Base-by-base conservation (phyloP, 2,113 vertebrate species). In the Catagonus wagneri region DNA sequence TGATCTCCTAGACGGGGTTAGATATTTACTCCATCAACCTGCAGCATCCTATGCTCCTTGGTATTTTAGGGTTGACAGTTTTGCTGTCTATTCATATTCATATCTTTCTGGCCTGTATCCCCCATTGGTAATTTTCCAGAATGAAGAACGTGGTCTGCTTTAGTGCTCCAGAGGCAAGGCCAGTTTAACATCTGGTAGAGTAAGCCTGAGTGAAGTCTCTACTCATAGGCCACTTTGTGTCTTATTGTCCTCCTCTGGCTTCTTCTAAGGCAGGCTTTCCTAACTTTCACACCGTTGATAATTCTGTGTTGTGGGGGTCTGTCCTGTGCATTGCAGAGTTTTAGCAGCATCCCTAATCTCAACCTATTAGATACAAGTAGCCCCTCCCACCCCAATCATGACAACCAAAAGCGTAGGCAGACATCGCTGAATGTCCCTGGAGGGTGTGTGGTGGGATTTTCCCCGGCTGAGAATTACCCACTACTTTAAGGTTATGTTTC, bases 371-470 rank as follows among this genome's bases (percentile, higher is more conserved):
- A 34, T 75, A 15, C 23, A 52, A 22, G 44, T 20, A 25, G 5
- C 16, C 39, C 0, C 16, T 56, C 54, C 15, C 4, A 27, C 1
- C 4, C 6, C 12, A 58, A 6, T 2, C 69, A 39, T 94, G 54
- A 72, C 10, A 66, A 60, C 4, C 36, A 23, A 78, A 60, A 61
- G 66, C 76, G 3, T 63, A 56, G 78, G 58, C 7, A 94, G 36
- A 36, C 5, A 20, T 76, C 58, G 29, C 19, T 12, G 5, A 22
- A 68, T 74, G 20, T 87, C 17, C n/a, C 17, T 54, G 17, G 6
- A 7, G 2, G 2, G 1, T 50, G 32, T 7, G 23, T n/a, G n/a
- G 6, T 36, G 23, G 19, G 11, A 2, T 17, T 80, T 74, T 6
- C 17, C 23, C 9, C 27, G n/a, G 22, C 0, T 76, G 7, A 83